Conservation (phyloP, 35 echinoderm and acorn worm species). For the Ophioderma brevispina region DNA sequence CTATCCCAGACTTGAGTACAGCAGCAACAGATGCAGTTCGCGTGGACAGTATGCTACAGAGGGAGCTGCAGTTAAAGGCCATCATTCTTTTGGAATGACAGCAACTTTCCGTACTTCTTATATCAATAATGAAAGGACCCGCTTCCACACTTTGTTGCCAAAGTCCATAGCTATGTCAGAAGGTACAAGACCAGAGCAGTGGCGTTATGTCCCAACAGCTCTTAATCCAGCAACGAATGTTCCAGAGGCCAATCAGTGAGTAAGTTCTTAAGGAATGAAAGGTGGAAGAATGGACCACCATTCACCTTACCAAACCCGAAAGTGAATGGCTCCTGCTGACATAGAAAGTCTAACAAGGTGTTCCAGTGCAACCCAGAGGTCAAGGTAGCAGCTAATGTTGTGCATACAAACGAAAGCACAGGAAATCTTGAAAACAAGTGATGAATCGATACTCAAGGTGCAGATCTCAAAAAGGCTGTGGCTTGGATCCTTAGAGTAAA, state of each 20-base stretch:
- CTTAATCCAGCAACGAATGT: conserved; percentile 55
- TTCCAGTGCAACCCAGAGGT: not conserved
- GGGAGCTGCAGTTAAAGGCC: not conserved
- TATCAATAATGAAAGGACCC: conserved; percentile 9
- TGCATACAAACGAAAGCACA: not conserved
- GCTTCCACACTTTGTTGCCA: conserved; percentile 58
- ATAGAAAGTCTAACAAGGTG: not conserved
- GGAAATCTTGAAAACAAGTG: not conserved
- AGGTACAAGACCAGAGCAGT: conserved; percentile 46
- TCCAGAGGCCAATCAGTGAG: conserved; percentile 34
- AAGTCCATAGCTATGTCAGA: conserved; percentile 1
- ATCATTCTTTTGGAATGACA: conserved; percentile 38
- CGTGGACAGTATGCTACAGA: not conserved
- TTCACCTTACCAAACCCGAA: conserved; percentile 18
- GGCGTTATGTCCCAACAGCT: conserved; percentile 53
- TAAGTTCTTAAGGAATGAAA: conserved; percentile 16
- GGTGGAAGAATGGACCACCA: conserved; percentile 40
- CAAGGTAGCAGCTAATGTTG: not conserved
- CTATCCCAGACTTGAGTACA: not conserved
- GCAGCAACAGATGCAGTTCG: not conserved
- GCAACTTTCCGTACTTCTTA: conserved; percentile 29
- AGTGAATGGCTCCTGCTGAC: conserved; percentile 9
- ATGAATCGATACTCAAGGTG: not conserved
- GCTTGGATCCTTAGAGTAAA: not conserved
- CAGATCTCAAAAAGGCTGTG: not conserved